Evolutionary conservation across 1,140 invertebrate species (phyloP).

Genomic region (Tetragnatha versicolor): DNA sequence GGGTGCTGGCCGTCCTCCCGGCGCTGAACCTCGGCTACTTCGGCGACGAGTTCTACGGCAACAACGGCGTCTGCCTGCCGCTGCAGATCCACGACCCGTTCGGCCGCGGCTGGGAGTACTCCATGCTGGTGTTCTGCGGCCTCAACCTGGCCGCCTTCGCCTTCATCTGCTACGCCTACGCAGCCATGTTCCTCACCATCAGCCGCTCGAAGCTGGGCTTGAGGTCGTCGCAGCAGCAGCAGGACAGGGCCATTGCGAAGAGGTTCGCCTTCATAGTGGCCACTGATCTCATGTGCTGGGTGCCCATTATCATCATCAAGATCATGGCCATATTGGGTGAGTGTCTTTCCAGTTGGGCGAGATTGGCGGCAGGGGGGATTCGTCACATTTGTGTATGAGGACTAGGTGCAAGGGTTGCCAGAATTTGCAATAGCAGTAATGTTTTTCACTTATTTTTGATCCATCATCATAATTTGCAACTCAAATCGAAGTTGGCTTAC

Average conservation of each 20-base stretch:
- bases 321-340: conserved; percentile 69
- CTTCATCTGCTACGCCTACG: conserved; percentile 68
- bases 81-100: conserved; percentile 69
- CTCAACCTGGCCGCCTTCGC: conserved; percentile 68
- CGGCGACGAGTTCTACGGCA: conserved; percentile 64
- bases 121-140: conserved; percentile 69
- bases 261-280: conserved; percentile 79
- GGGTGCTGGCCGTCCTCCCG: conserved; percentile 63
- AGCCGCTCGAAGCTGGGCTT: conserved; percentile 69
- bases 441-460: no score
- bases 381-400: no score
- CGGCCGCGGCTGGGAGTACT: conserved; percentile 71
- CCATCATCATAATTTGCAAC: no score
- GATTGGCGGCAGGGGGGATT: no score
- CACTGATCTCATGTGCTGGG: conserved; percentile 78
- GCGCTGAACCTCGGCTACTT: conserved; percentile 52
- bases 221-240: conserved; percentile 69
- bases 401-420: no score
- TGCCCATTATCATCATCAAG: conserved; percentile 76
- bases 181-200: conserved; percentile 72
- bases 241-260: conserved; percentile 74
- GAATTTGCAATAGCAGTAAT: no score
- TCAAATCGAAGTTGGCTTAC: no score
- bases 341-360: neutral
- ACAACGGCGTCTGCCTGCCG: conserved; percentile 71